A percentile compares a stretch with the other conserved stretches of the same genome.
Evolutionary conservation across 92 coral and sea anemone species (phyloP).

Genomic region (Porites rus): DNA sequence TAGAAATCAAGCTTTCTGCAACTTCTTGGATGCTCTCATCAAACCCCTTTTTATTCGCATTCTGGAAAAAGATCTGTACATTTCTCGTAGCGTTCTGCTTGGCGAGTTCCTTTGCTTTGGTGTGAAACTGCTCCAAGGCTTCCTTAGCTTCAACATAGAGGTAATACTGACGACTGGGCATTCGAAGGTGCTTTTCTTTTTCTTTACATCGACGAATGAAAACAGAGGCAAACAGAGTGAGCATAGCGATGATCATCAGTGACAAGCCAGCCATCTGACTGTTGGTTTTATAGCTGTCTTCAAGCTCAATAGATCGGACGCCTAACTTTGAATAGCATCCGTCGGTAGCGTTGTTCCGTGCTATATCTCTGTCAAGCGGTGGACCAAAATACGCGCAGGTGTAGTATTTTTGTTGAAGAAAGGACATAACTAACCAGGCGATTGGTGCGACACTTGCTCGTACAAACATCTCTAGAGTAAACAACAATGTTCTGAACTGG

Average conservation of each 20-base stretch:
- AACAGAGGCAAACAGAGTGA: neutral
- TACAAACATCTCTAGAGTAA: conserved; percentile 17
- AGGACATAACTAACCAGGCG: conserved; percentile 61
- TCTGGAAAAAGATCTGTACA: conserved; percentile 14
- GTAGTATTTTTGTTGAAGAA: conserved; percentile 62
- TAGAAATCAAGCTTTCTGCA: neutral
- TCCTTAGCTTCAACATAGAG: conserved; percentile 58
- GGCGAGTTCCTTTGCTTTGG: conserved; percentile 51
- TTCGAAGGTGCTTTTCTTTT: conserved; percentile 12
- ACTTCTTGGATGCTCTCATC: conserved; percentile 13
- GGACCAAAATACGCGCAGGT: conserved; percentile 69
- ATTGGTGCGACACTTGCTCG: conserved; percentile 52
- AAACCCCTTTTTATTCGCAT: neutral
- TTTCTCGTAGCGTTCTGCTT: conserved; percentile 34
- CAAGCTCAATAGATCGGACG: conserved; percentile 15
- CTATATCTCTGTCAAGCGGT: neutral
- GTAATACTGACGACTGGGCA: conserved; percentile 54
- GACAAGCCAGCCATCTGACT: conserved; percentile 57
- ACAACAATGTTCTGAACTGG: neutral
- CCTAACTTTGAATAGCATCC: neutral
- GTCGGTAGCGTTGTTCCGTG: neutral
- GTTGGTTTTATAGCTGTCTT: conserved; percentile 32
- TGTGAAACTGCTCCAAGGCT: conserved; percentile 59
- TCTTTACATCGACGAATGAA: conserved; percentile 31
- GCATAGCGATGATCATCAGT: conserved; percentile 33